A percentile compares a stretch with the other conserved stretches of the same genome.
Evolutionary conservation across 1,140 invertebrate species (phyloP).

Genomic region (Platyscapa corneri): DNA sequence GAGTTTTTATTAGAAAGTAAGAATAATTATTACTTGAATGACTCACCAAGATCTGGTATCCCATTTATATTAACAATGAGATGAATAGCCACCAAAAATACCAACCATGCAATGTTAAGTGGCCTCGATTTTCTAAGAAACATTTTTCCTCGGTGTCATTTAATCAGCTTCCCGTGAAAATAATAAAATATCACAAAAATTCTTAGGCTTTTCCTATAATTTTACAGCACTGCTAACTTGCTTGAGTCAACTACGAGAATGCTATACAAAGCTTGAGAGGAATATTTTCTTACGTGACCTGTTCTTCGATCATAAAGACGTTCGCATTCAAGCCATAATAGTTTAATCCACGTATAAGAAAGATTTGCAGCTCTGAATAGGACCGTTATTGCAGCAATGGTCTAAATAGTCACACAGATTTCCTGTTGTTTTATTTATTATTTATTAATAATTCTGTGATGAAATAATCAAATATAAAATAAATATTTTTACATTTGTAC

Average conservation of each 20-base stretch:
- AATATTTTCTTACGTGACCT: constrained; percentile 6
- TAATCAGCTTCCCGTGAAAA: background rate
- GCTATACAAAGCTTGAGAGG: background rate
- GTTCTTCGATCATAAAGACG: background rate
- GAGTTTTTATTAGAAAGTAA: no score
- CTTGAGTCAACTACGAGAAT: background rate
- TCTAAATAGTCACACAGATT: background rate
- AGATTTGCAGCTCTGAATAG: background rate
- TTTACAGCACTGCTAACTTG: background rate
- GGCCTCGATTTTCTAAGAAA: background rate
- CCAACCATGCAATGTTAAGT: background rate
- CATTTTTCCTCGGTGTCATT: background rate
- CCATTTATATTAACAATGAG: background rate
- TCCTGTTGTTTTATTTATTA: constrained; percentile 11
- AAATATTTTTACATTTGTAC: no score
- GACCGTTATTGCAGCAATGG: background rate
- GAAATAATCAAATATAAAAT: no score
- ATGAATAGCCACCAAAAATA: background rate
- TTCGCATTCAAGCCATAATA: constrained; percentile 13
- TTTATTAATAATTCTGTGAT: background rate
- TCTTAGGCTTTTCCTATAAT: background rate
- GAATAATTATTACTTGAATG: background rate
- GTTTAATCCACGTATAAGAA: constrained; percentile 18
- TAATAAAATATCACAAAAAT: background rate
- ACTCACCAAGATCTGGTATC: background rate